Conservation (phyloP, 2,113 vertebrate genomes). For the Menidia beryllina region DNA sequence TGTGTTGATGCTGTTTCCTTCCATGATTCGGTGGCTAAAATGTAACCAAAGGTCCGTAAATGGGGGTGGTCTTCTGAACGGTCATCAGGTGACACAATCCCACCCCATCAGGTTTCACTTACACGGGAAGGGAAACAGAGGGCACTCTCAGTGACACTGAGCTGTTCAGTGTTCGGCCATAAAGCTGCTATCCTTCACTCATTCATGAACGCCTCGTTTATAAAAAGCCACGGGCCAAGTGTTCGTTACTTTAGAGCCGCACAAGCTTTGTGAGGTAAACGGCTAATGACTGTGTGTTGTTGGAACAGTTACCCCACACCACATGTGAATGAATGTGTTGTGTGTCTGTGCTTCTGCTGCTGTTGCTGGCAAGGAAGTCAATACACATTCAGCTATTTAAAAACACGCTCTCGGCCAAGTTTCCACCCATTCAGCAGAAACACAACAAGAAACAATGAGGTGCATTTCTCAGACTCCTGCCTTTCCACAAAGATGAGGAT, state of each 20-base stretch:
- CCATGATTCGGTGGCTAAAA: neutral
- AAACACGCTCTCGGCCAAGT: slow-evolving; percentile 56
- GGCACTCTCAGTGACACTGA: neutral
- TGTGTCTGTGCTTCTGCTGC: slow-evolving; percentile 12
- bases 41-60: neutral
- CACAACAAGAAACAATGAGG: slow-evolving; percentile 53
- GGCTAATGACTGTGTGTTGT: slow-evolving; percentile 35
- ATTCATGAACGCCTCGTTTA: slow-evolving; percentile 56
- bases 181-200: slow-evolving; percentile 8
- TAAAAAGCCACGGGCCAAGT: slow-evolving; percentile 9
- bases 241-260: slow-evolving; percentile 21
- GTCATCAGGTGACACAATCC: neutral
- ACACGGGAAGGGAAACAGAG: neutral
- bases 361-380: slow-evolving; percentile 43
- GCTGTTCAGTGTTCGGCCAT: slow-evolving; percentile 1
- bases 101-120: neutral
- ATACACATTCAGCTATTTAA: slow-evolving; percentile 71
- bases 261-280: slow-evolving; percentile 8
- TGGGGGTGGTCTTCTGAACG: neutral
- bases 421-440: slow-evolving; percentile 72
- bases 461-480: slow-evolving; percentile 51
- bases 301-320: slow-evolving; percentile 25
- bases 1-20: too few relatives aligned
- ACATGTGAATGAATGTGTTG: neutral
- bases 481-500: slow-evolving; percentile 63